Evolutionary conservation across 2,888 invertebrate species (phyloP).

Genomic region (Noctua fimbriata): DNA sequence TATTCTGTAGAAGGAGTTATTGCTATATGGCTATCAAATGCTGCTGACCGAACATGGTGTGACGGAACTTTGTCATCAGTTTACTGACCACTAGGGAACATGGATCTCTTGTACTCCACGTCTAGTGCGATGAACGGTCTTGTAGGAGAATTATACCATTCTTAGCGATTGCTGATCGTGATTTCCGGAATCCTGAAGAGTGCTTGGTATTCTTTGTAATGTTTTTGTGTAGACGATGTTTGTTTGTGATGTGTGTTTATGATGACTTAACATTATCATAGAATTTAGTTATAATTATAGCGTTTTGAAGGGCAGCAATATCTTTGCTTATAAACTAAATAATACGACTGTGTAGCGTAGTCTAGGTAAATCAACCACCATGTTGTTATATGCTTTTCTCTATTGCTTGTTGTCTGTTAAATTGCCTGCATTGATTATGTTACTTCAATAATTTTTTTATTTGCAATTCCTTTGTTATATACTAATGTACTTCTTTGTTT

Average conservation of each 20-base stretch:
- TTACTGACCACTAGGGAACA: background rate
- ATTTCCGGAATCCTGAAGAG: background rate
- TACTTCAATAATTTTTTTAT: background rate
- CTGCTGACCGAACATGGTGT: background rate
- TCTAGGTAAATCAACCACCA: too few relatives aligned
- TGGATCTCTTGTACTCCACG: background rate
- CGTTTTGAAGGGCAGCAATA: background rate
- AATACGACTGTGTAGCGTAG: too few relatives aligned
- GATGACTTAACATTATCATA: background rate
- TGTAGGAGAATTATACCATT: background rate
- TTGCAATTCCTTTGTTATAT: background rate
- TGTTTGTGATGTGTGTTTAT: too few relatives aligned
- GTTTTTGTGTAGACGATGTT: too few relatives aligned
- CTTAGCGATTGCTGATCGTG: background rate
- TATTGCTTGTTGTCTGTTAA: too few relatives aligned
- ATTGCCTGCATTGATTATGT: background rate
- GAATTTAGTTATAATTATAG: background rate
- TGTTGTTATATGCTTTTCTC: background rate
- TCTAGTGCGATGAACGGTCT: background rate
- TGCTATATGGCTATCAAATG: background rate
- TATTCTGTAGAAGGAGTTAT: background rate
- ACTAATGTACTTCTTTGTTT: slow-evolving; percentile 26
- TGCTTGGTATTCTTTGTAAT: background rate
- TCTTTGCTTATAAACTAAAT: background rate
- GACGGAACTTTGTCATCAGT: background rate